Base-by-base conservation (phyloP, 2,888 invertebrate species). In the Ceraclea dissimilis region DNA sequence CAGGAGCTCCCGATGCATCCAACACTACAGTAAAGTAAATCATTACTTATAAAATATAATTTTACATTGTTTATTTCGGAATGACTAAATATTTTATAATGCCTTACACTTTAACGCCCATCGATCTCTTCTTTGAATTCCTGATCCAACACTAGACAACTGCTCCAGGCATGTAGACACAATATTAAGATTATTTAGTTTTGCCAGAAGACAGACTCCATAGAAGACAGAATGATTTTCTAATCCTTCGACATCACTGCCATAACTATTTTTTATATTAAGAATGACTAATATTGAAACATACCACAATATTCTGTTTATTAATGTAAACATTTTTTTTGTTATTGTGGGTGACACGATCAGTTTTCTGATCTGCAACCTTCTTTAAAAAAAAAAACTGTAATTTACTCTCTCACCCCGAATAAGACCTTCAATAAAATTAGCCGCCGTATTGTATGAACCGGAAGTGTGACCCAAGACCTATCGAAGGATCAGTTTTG, bases 21-120 rank as follows among this genome's bases (percentile, higher is more conserved):
- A 39, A 39, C 16, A 39, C 39, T 39, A 39, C 5, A 39, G 13
- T n/a, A 39, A 6, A 26, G 26, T 6, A 26, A 26, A 26, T 6
- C 26, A 26, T 26, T n/a, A n/a, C n/a, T n/a, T n/a, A n/a, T n/a
- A n/a, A n/a, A n/a, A n/a, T n/a, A n/a, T n/a, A n/a, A n/a, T n/a
- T n/a, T n/a, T n/a, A n/a, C n/a, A n/a, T n/a, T n/a, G n/a, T n/a
- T 26, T 26, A 26, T 26, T 26, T 26, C 26, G 10, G 26, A 26
- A 26, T 26, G 10, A 10, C 4, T 26, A 6, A 26, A 26, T 26
- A n/a, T n/a, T n/a, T n/a, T n/a, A n/a, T n/a, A n/a, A n/a, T n/a
- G n/a, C 13, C 46, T 46, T 46, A 46, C 46, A 46, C 16, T 46
- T 46, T 13, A 46, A 18, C 8, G 46, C 46, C 46, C 46, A 46